Conservation (phyloP, 2,113 vertebrate genomes). For the Machaerirhynchus nigripectus region DNA sequence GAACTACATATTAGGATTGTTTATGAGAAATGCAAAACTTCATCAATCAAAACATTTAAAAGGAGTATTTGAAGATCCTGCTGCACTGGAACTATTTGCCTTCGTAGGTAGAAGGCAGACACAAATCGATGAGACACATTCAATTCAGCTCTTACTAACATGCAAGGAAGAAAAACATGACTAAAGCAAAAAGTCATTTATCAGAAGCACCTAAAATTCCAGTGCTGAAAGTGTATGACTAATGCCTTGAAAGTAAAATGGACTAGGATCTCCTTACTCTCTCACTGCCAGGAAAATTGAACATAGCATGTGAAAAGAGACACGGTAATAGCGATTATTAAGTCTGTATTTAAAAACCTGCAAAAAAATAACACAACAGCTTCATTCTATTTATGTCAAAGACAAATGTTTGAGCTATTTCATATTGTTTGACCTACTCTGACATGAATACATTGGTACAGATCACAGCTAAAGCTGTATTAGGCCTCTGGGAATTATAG, state of each 20-base stretch:
- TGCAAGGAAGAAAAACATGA: background rate
- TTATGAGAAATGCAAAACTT: background rate
- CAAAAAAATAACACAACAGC: background rate
- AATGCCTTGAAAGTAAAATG: constrained; percentile 3
- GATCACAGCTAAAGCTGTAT: background rate
- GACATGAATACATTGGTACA: background rate
- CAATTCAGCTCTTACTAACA: background rate
- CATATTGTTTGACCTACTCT: constrained; percentile 4
- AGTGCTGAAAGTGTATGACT: background rate
- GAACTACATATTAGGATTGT: background rate
- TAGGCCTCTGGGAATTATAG: background rate
- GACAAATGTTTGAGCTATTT: constrained; percentile 24
- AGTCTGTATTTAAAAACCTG: constrained; percentile 3
- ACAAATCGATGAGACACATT: background rate
- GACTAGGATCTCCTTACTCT: background rate
- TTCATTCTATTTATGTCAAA: constrained; percentile 34
- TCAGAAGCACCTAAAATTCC: background rate
- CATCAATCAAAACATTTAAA: background rate
- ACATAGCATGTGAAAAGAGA: background rate
- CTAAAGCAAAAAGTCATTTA: background rate
- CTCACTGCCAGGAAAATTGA: background rate
- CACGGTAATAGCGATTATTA: background rate
- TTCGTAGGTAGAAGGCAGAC: background rate
- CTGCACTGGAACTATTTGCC: background rate
- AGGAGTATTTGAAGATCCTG: background rate